Conservation (phyloP, 1,140 invertebrate genomes). For the Coenobita brevimanus region DNA sequence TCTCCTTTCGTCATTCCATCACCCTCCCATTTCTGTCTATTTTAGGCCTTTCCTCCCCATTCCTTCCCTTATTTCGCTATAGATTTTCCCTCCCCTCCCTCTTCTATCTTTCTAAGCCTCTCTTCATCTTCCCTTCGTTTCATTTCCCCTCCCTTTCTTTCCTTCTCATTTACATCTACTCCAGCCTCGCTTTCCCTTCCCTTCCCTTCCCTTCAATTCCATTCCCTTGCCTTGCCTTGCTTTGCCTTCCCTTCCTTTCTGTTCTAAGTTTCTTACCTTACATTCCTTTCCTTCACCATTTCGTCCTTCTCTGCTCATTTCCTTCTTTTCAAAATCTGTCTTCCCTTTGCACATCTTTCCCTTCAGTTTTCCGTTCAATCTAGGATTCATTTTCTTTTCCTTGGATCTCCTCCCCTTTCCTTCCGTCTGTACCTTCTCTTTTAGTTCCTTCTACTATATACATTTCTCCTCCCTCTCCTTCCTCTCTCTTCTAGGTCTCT, state of each 20-base stretch:
- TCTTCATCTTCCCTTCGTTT: no score
- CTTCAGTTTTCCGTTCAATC: background rate
- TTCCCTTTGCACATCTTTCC: background rate
- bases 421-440: background rate
- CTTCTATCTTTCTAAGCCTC: background rate
- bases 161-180: no score
- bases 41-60: background rate
- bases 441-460: background rate
- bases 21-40: background rate
- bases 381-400: background rate
- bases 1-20: background rate
- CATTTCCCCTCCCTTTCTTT: no score
- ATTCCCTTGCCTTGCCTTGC: no score
- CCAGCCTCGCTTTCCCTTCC: no score
- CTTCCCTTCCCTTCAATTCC: no score
- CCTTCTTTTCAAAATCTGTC: background rate
- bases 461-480: background rate
- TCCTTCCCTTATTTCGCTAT: no score
- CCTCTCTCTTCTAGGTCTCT: no score
- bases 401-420: background rate
- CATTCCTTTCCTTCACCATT: background rate
- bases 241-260: no score
- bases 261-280: no score
- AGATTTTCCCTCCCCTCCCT: background rate
- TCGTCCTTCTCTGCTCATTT: background rate